phyloP scores from a whole-genome alignment of 2,113 vertebrate genomes.

The Catagonus wagneri region DNA sequence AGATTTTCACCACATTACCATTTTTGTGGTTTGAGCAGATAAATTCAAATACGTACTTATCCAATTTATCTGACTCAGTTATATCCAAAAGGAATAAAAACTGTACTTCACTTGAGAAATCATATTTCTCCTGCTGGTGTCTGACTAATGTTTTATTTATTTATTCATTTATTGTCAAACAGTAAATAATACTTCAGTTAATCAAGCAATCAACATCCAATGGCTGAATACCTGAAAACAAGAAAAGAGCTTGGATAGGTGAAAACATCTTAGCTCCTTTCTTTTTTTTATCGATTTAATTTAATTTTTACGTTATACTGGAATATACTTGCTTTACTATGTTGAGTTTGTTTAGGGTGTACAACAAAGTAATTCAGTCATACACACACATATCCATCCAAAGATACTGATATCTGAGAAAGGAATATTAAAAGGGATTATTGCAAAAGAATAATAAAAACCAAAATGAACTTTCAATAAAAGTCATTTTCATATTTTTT shows the following conservation, averaged over 20 bases:
- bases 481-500: constrained; percentile 34
- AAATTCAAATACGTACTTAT: not conserved
- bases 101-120: constrained; percentile 14
- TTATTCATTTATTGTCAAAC: not conserved
- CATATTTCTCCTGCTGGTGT: not conserved
- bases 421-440: not conserved
- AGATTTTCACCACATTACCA: not conserved
- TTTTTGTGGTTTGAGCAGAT: not conserved
- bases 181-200: not conserved
- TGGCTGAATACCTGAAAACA: not conserved
- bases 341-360: too few species aligned
- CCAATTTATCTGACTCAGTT: not conserved
- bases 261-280: not conserved
- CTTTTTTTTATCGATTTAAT: too few species aligned
- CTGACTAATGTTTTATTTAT: not conserved
- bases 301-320: too few species aligned
- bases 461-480: not conserved
- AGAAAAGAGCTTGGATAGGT: not conserved
- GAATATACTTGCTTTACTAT: too few species aligned
- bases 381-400: not conserved
- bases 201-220: not conserved
- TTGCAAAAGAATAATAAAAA: not conserved
- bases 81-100: not conserved
- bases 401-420: not conserved
- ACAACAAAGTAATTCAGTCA: too few species aligned